These are phyloP conservation scores for Drosophila equinoxialis DNA, from an alignment of 1,140 invertebrate genomes.

Conservation along the genomic window DNA sequence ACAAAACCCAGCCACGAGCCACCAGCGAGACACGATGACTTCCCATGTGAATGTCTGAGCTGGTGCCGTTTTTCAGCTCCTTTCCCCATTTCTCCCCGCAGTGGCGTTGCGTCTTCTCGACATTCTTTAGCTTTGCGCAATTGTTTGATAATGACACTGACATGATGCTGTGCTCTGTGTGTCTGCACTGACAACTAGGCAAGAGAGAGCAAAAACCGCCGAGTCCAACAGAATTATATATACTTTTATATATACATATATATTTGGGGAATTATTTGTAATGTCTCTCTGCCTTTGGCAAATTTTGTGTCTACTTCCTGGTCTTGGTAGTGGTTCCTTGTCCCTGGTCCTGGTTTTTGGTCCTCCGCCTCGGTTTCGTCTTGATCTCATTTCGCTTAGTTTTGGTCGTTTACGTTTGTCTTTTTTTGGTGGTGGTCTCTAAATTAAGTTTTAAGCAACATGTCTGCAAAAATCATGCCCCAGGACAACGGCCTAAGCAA, in stretches of 20 bases:
- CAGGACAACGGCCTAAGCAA: constrained; percentile 52
- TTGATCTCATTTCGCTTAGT: constrained; percentile 53
- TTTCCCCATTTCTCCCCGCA: background rate
- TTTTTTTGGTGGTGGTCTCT: constrained; percentile 59
- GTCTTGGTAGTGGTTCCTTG: background rate
- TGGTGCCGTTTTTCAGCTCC: background rate
- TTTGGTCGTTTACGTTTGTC: constrained; percentile 14
- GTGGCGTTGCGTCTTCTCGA: constrained; percentile 1
- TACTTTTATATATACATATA: background rate
- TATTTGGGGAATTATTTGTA: constrained; percentile 61
- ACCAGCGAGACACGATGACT: constrained; percentile 32
- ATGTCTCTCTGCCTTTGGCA: constrained; percentile 48
- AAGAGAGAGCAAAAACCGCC: constrained; percentile 41
- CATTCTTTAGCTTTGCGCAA: constrained; percentile 46
- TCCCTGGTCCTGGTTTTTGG: background rate
- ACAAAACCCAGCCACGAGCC: constrained; percentile 27
- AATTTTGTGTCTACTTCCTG: constrained; percentile 43
- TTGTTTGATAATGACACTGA: constrained; percentile 80
- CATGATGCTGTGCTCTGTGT: constrained; percentile 51
- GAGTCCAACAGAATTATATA: constrained; percentile 55
- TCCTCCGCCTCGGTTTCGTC: constrained; percentile 15
- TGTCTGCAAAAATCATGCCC: constrained; percentile 79
- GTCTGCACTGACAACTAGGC: constrained; percentile 61
- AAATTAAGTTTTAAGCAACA: constrained; percentile 81
- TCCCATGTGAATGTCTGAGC: constrained; percentile 54